phyloP scores from a whole-genome alignment of 2,797 vertebrate species.

The Sebastes kiyomatsui region DNA sequence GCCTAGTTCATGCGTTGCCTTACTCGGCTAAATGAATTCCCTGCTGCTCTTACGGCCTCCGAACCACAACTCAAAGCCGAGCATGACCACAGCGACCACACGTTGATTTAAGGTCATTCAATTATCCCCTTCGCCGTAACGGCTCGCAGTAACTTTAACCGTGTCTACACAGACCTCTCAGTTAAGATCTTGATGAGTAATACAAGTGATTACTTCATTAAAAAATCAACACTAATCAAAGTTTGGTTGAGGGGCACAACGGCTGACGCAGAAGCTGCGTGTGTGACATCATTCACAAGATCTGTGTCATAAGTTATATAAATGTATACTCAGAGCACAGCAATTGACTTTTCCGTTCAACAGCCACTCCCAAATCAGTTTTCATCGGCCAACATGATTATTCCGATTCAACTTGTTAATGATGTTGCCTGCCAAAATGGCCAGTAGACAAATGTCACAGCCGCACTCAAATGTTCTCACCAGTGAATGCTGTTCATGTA shows the following conservation, averaged over 20 bases:
- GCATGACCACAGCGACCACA: conserved; percentile 61
- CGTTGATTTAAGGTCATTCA: conserved; percentile 63
- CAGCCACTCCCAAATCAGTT: conserved; percentile 34
- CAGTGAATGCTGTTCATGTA: conserved; percentile 40
- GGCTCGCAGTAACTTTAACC: conserved; percentile 43
- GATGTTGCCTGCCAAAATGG: conserved; percentile 39
- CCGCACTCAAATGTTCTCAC: conserved; percentile 42
- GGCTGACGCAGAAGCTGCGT: conserved; percentile 3
- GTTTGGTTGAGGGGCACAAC: conserved; percentile 11
- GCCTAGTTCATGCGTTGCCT: conserved; percentile 24
- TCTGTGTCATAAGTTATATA: conserved; percentile 25
- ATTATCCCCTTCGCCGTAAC: conserved; percentile 53
- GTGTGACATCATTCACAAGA: conserved; percentile 49
- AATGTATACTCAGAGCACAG: conserved; percentile 13
- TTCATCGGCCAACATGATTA: conserved; percentile 44
- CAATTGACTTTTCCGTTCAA: conserved; percentile 31
- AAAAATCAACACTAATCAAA: conserved; percentile 36
- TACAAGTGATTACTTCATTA: conserved; percentile 45
- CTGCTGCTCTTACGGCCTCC: conserved; percentile 38
- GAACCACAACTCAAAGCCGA: conserved; percentile 55
- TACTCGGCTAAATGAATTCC: conserved; percentile 48
- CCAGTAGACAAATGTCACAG: conserved; percentile 45
- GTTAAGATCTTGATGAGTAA: conserved; percentile 38
- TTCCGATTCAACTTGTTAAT: conserved; percentile 34
- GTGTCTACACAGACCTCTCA: conserved; percentile 3